Conservation (phyloP, 2,888 invertebrate species). For the Bombylius discolor region DNA sequence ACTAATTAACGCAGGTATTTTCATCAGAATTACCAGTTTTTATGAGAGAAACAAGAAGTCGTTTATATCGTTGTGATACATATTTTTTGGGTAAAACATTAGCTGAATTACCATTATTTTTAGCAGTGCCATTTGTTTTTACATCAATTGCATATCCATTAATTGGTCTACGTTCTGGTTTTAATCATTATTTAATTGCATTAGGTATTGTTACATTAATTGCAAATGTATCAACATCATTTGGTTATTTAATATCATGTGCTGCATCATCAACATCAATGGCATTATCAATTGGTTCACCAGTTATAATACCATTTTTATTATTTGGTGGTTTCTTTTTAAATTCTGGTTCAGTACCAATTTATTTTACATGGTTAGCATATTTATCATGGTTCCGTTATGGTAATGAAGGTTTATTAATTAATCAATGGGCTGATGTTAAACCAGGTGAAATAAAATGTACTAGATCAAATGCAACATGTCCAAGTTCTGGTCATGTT, state of each 20-base stretch:
- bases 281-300: slow-evolving; percentile 82
- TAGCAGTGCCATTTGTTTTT: slow-evolving; percentile 70
- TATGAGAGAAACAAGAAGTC: slow-evolving; percentile 74
- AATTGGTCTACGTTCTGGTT: slow-evolving; percentile 66
- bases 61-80: slow-evolving; percentile 81
- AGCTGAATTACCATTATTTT: slow-evolving; percentile 77
- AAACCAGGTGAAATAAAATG: slow-evolving; percentile 60
- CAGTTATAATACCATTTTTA: slow-evolving; percentile 84
- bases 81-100: slow-evolving; percentile 85
- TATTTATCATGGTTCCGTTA: slow-evolving; percentile 88
- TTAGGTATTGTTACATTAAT: slow-evolving; percentile 65
- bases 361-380: slow-evolving; percentile 73
- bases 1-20: slow-evolving; percentile 57
- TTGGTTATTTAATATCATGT: slow-evolving; percentile 86
- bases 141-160: slow-evolving; percentile 75
- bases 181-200: slow-evolving; percentile 56
- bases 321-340: slow-evolving; percentile 93
- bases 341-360: slow-evolving; percentile 77
- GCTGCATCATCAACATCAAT: slow-evolving; percentile 69
- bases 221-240: slow-evolving; percentile 78
- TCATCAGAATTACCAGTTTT: slow-evolving; percentile 82
- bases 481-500: slow-evolving; percentile 63
- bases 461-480: slow-evolving; percentile 58
- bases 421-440: slow-evolving; percentile 80
- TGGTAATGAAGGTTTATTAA: slow-evolving; percentile 74